Evolutionary conservation across 2,113 vertebrate species (phyloP), one percentile per base, ranked within the genome.

Genomic region (Clinocottus analis): DNA sequence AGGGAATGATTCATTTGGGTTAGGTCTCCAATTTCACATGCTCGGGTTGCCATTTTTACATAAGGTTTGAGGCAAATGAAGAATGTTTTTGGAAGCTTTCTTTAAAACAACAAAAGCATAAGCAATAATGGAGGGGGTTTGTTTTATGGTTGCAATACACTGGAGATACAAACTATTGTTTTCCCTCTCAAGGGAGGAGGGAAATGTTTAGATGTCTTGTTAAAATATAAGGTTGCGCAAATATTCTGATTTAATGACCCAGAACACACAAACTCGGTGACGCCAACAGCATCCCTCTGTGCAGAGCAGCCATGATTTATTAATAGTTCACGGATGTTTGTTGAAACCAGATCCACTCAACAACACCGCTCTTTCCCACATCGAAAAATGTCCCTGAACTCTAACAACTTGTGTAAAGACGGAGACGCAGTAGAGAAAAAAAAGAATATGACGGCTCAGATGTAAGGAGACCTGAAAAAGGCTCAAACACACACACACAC

Each of bases 271-370:
- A 59, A 83, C 58, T 47, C 17, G 11, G 39, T 60, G 83, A 89
- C 31, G 69, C 71, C 82, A 67, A 12, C 80, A 81, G 71, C 67
- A 37, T 43, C 88, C 49, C 74, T 16, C 35, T 13, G 82, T 25
- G 47, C 60, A 21, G 35, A 76, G 63, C 69, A 13, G 72, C 78
- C 61, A 53, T 79, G 80, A 88, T 85, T 88, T 90, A 88, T 86
- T 92, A 89, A 88, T 90, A 85, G 82, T 86, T 63, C 5, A 5
- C 6, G 69, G 75, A 87, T 61, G 76, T 89, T 90, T 79, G 77
- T 73, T 55, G 85, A 84, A 90, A 89, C 70, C 67, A 70, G 82
- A 90, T 79, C 85, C 35, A 56, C 67, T 83, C 63, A 27, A 84
- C 70, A 74, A 87, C 69, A 25, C 27, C 8, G 45, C 49, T 70